Evolutionary conservation across 2,113 vertebrate genomes (phyloP), one percentile per base, ranked within the genome.

Genomic region (Mugil cephalus): DNA sequence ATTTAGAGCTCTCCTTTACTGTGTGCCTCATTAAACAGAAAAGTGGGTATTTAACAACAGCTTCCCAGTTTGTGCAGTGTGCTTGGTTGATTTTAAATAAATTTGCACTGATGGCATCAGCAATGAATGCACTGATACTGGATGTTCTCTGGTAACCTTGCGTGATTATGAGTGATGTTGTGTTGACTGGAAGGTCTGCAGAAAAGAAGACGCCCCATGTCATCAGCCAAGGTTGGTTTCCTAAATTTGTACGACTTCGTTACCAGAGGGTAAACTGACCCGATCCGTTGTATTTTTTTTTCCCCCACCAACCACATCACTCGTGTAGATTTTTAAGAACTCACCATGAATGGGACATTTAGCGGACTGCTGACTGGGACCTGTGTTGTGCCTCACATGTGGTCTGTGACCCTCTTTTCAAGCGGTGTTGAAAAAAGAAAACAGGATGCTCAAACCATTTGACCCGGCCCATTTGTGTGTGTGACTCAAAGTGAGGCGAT

Each of bases 311-410:
- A 90, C 91, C 92, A 91, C 92, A 93, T 91, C 89, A 89, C 80
- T 87, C 12, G 63, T 63, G 65, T 52, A 10, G 81, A 84, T 84
- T 89, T 79, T 92, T 61, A 87, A 84, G 80, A 74, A 64, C 55
- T 42, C 45, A 8, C 82, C 82, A 87, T 90, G 87, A 93, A 90
- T 88, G 81, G 82, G 80, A 89, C 87, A 83, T 93, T 92, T 87
- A 91, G 76, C 72, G 70, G 81, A 78, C 71, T 71, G 87, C 85
- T 90, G 84, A 89, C 78, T 88, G 89, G 84, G 89, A 86, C 51
- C 63, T 87, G 84, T 88, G 89, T 85, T 89, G 42, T 47, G 56
- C 54, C 85, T 91, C 94, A 90, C 74, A 88, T 92, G 93, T 89
- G 92, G 91, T 91, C 88, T 67, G 71, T 89, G 88, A 91, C 80